Evolutionary conservation across 2,797 vertebrate genomes (phyloP).

Genomic region (Macropodus opercularis): DNA sequence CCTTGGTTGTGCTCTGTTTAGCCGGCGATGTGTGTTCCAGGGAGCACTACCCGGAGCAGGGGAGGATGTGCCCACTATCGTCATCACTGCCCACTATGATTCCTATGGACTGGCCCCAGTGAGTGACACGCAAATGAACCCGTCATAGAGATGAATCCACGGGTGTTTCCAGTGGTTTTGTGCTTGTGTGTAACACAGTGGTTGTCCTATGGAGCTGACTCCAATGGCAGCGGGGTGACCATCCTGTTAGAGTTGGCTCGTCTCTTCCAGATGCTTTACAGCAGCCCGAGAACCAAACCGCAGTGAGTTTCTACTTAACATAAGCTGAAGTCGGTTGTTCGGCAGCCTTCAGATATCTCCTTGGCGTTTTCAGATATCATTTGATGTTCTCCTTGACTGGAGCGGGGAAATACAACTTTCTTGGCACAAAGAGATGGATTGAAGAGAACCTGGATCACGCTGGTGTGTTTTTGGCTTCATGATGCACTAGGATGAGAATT

Average conservation of each 20-base stretch:
- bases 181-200: constrained; percentile 69
- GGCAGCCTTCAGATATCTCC: neutral
- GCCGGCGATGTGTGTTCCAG: constrained; percentile 59
- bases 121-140: constrained; percentile 44
- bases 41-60: constrained; percentile 80
- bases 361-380: constrained; percentile 74
- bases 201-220: constrained; percentile 85
- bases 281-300: constrained; percentile 74
- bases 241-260: constrained; percentile 82
- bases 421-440: constrained; percentile 86
- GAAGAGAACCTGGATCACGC: constrained; percentile 86
- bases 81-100: constrained; percentile 86
- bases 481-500: neutral
- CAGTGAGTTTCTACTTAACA: constrained; percentile 68
- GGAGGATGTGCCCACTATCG: constrained; percentile 80
- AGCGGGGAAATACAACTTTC: constrained; percentile 86
- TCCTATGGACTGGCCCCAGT: constrained; percentile 84
- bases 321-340: neutral
- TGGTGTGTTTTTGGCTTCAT: constrained; percentile 61
- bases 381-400: constrained; percentile 85
- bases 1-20: neutral
- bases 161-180: neutral
- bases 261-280: constrained; percentile 83
- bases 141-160: neutral
- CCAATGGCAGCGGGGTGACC: constrained; percentile 84